A percentile compares a stretch with the other conserved stretches of the same genome.
Evolutionary conservation across 1,140 invertebrate genomes (phyloP).

Genomic region (Ruditapes philippinarum): DNA sequence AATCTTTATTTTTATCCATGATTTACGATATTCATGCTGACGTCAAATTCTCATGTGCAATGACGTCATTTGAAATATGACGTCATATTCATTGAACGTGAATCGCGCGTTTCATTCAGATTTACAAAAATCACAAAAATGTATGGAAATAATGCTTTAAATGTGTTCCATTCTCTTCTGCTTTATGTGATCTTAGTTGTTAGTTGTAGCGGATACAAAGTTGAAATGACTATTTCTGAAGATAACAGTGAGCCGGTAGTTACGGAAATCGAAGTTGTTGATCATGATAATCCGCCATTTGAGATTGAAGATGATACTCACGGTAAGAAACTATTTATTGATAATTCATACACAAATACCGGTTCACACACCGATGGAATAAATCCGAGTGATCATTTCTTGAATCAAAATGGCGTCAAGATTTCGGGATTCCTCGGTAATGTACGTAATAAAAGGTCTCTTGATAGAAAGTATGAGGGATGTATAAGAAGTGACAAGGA

Average conservation of each 20-base stretch:
- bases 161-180: background rate
- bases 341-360: background rate
- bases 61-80: too few relatives aligned
- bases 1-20: too few relatives aligned
- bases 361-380: too few relatives aligned
- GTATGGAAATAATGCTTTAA: too few relatives aligned
- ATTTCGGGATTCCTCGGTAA: background rate
- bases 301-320: background rate
- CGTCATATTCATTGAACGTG: too few relatives aligned
- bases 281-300: slow-evolving; percentile 26
- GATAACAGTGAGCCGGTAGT: background rate
- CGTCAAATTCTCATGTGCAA: too few relatives aligned
- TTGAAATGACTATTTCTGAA: background rate
- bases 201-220: background rate
- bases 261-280: background rate
- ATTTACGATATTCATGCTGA: too few relatives aligned
- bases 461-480: background rate
- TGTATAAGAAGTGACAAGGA: background rate
- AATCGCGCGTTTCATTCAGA: too few relatives aligned
- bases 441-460: background rate
- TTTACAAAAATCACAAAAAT: too few relatives aligned
- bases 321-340: background rate
- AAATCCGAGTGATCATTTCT: too few relatives aligned
- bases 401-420: background rate
- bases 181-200: background rate